phyloP scores from a whole-genome alignment of 2,797 vertebrate species.

The Neosalanx taihuensis region DNA sequence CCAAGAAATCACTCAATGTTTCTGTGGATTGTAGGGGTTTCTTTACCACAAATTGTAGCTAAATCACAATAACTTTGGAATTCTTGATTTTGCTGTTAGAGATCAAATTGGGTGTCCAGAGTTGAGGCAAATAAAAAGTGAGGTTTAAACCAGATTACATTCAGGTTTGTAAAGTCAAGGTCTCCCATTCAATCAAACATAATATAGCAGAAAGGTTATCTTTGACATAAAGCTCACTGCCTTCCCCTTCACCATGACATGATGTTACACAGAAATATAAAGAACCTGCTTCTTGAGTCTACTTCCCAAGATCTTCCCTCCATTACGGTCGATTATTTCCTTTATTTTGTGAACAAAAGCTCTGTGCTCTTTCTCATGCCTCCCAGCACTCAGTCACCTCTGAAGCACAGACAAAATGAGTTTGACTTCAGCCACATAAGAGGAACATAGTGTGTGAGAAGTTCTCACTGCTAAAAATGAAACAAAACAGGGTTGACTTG shows the following conservation, averaged over 20 bases:
- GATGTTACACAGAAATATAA: neutral
- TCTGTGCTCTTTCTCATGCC: neutral
- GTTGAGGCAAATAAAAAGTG: constrained; percentile 12
- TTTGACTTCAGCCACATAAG: too few relatives aligned
- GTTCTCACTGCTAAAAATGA: too few relatives aligned
- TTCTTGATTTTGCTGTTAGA: constrained; percentile 19
- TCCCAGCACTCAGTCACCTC: too few relatives aligned
- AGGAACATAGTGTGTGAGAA: too few relatives aligned
- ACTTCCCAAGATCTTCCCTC: too few relatives aligned
- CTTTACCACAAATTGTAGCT: constrained; percentile 15
- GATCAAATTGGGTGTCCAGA: constrained; percentile 19
- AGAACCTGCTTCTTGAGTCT: too few relatives aligned
- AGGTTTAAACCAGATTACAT: constrained; percentile 7
- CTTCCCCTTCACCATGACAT: neutral
- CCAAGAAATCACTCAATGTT: constrained; percentile 21
- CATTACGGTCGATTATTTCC: neutral
- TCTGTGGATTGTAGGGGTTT: constrained; percentile 25
- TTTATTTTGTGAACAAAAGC: neutral
- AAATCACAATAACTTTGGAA: constrained; percentile 2
- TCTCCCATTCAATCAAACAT: neutral
- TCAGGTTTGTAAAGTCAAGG: neutral
- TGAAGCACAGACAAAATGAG: too few relatives aligned
- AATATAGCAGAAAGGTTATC: neutral
- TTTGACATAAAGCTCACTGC: neutral
- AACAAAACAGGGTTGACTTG: too few relatives aligned